Evolutionary conservation across 2,113 vertebrate species (phyloP).

Genomic region (Xiphophorus maculatus): DNA sequence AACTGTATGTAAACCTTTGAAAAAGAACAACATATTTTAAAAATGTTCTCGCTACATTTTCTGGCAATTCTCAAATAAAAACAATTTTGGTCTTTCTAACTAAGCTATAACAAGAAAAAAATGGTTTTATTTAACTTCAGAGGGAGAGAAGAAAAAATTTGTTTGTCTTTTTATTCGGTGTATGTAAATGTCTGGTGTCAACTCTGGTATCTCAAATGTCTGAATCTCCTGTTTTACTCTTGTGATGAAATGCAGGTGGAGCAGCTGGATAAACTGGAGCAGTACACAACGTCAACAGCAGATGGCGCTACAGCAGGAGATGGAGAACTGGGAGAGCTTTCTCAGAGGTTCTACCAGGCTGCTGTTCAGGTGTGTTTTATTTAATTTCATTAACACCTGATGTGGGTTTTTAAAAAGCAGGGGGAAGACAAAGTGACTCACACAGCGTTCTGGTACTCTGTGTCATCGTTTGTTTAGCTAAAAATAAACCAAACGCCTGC

Average conservation of each 20-base stretch:
- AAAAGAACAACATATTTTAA: no score
- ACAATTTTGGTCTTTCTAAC: not conserved
- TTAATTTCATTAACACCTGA: not conserved
- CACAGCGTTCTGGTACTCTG: no score
- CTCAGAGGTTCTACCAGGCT: slow-evolving; percentile 91
- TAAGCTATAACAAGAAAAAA: not conserved
- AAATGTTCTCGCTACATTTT: no score
- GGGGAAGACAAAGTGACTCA: no score
- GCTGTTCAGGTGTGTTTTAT: slow-evolving; percentile 83
- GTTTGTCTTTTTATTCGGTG: no score
- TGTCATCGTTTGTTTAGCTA: no score
- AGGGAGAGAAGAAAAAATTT: no score
- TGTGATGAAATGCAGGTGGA: slow-evolving; percentile 77
- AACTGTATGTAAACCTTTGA: no score
- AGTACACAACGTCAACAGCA: slow-evolving; percentile 77
- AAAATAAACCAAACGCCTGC: no score
- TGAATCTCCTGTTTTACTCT: not conserved
- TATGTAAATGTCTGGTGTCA: no score
- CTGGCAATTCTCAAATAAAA: not conserved
- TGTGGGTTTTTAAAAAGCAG: no score
- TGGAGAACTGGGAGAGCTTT: slow-evolving; percentile 88
- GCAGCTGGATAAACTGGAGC: slow-evolving; percentile 92
- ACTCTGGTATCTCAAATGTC: not conserved
- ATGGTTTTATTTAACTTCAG: no score
- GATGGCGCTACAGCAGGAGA: slow-evolving; percentile 71